Evolutionary conservation across 2,888 invertebrate species (phyloP).

Genomic region (Drosophila buzzatii): DNA sequence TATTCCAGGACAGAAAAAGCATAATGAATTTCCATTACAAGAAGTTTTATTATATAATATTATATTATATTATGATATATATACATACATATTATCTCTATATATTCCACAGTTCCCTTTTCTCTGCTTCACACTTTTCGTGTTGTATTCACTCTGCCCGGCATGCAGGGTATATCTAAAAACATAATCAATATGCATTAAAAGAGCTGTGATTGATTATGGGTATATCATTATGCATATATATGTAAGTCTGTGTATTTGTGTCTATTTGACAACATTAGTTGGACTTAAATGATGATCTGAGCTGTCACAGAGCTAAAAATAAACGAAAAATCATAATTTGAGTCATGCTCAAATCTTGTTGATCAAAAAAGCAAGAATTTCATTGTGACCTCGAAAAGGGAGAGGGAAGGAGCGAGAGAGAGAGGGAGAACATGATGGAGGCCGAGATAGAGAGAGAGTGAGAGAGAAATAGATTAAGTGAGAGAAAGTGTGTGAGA

Average conservation of each 20-base stretch:
- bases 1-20: no score
- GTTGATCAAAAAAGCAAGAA: neutral
- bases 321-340: neutral
- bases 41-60: no score
- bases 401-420: neutral
- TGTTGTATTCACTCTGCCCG: neutral
- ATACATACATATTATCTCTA: no score
- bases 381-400: neutral
- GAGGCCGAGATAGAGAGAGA: neutral
- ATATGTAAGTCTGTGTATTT: neutral
- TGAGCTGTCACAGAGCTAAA: neutral
- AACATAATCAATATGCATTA: slow-evolving; percentile 12
- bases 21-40: no score
- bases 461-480: neutral
- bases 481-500: neutral
- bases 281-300: slow-evolving; percentile 4
- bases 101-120: neutral
- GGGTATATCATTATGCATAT: neutral
- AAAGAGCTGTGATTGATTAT: slow-evolving; percentile 8
- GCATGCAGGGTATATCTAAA: neutral
- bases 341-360: neutral
- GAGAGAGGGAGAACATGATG: no score
- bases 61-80: no score
- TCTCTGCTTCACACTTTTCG: neutral
- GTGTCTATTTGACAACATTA: neutral